Evolutionary conservation across 2,113 vertebrate species (phyloP).

Genomic region (Cacatua alba): DNA sequence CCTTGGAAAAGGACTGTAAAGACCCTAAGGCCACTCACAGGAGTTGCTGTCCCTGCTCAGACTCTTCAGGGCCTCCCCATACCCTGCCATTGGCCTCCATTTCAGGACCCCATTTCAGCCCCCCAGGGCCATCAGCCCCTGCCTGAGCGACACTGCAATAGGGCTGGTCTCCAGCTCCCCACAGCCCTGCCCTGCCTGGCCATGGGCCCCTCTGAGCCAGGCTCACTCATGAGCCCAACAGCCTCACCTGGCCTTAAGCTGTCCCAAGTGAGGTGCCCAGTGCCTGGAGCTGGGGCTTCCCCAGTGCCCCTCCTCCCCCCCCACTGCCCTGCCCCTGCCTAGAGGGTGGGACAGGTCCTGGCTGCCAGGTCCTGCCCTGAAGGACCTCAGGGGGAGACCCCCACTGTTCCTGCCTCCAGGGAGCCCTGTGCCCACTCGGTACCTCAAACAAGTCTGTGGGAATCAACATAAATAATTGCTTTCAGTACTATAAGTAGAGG

Average conservation of each 20-base stretch:
- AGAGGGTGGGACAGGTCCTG: background rate
- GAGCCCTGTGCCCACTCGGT: rapidly evolving
- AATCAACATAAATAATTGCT: background rate
- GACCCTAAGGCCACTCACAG: background rate
- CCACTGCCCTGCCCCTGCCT: background rate
- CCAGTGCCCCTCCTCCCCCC: too few species aligned
- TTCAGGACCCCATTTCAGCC: background rate
- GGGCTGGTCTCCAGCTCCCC: rapidly evolving
- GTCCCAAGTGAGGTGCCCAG: rapidly evolving
- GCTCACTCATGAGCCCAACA: rapidly evolving
- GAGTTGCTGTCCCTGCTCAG: background rate
- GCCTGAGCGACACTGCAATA: rapidly evolving
- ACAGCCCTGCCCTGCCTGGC: rapidly evolving
- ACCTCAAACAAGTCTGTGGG: background rate
- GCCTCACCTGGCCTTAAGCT: background rate
- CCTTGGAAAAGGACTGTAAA: background rate
- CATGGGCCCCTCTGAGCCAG: rapidly evolving
- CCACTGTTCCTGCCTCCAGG: background rate
- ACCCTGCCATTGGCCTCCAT: background rate
- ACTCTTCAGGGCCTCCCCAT: rapidly evolving
- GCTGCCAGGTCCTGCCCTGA: background rate
- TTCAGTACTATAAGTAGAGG: background rate
- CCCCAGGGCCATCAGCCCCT: rapidly evolving
- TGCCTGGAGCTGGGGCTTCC: rapidly evolving
- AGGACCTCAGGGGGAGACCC: rapidly evolving